phyloP scores from a whole-genome alignment of 2,888 invertebrate species.

The Iselma pallidipennis region DNA sequence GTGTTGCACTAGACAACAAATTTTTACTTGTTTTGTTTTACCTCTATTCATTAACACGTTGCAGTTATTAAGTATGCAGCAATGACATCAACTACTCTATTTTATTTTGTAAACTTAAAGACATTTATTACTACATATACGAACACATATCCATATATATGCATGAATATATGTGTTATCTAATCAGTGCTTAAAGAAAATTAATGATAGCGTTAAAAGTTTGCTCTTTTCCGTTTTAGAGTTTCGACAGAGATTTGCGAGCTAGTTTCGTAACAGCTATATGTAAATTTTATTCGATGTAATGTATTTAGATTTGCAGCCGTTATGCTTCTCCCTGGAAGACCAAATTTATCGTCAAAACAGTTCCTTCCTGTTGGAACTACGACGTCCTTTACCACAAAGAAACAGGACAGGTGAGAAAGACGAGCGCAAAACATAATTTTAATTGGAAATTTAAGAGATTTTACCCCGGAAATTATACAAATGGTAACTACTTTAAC shows the following conservation, averaged over 20 bases:
- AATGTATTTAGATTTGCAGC: conserved; percentile 7
- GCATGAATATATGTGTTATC: background rate
- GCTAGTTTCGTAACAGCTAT: background rate
- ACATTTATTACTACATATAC: background rate
- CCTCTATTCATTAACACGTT: background rate
- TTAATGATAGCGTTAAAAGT: conserved; percentile 7
- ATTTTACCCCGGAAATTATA: too few relatives aligned
- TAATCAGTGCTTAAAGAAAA: background rate
- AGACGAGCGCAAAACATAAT: background rate
- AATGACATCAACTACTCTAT: too few relatives aligned
- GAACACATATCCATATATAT: background rate
- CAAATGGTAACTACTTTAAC: too few relatives aligned
- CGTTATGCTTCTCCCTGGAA: background rate
- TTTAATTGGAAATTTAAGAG: background rate
- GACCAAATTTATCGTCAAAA: background rate
- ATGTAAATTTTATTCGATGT: conserved; percentile 1
- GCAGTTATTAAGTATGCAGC: background rate
- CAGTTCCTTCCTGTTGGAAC: background rate
- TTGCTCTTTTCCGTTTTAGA: conserved; percentile 4
- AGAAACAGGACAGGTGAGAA: background rate
- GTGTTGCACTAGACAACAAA: background rate
- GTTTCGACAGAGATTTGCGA: background rate
- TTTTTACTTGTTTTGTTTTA: background rate
- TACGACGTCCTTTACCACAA: background rate
- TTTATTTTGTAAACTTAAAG: background rate